Base-by-base conservation (phyloP, 1,140 invertebrate genomes). In the Drosophila oshimai region DNA sequence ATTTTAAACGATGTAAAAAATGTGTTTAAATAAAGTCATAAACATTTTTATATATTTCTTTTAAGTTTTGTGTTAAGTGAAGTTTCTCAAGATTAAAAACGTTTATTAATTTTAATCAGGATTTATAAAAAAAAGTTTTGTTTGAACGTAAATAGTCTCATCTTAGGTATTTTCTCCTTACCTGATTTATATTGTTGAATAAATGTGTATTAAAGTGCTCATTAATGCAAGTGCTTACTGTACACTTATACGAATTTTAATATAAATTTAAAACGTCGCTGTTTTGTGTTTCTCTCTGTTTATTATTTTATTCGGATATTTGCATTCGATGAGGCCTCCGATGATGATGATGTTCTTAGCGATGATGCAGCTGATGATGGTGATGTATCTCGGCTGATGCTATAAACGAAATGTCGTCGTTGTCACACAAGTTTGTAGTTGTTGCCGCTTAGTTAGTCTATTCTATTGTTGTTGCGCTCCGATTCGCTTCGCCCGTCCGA, bases 371-470 rank as follows among this genome's bases (percentile, higher is more conserved):
- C 49, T 26, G 36, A 67, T 47, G 68, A 31, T 34, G 31, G 53
- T 49, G 26, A 36, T 51, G 39, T 31, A 65, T 62, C 28, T 49
- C 33, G 33, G 77, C 54, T 80, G 78, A 83, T 84, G 74, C 75
- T 84, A 72, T 84, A 86, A 84, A 86, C 80, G 80, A 74, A 79
- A 67, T 84, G 80, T 84, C 74, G 74, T 84, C 64, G 67, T 76
- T 60, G 51, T 67, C 29, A 28, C 57, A 53, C 42, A 45, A 20
- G 18, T 37, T 62, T 64, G 15, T 47, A 22, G 31, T 41, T 54
- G 12, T 55, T 75, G 47, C 18, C 37, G 22, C 29, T 50, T 60
- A 58, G 49, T 74, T 75, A 58, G 65, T 67, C 51, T 54, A 49
- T 47, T 67, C 51, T 54, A 49, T 47, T 47, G 55, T 65, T 84